These are phyloP conservation scores for Callitettix versicolor DNA, from an alignment of 1,140 invertebrate genomes.

Conservation along the genomic window DNA sequence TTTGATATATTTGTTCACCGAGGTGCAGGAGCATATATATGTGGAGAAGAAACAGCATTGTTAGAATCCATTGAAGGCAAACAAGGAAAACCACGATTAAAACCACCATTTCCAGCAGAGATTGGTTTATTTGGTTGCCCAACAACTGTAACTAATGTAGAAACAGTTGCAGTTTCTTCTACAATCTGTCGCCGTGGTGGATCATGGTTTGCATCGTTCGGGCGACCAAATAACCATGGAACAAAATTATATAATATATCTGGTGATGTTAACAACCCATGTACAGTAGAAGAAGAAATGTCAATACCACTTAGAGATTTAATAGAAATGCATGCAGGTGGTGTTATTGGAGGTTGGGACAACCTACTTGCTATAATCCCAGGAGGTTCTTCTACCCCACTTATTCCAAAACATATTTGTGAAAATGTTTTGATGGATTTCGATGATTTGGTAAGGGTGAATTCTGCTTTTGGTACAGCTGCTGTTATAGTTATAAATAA, in stretches of 20 bases:
- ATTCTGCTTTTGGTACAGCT: slow-evolving; percentile 55
- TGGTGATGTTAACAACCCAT: slow-evolving; percentile 65
- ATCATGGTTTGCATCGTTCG: slow-evolving; percentile 63
- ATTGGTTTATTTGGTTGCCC: slow-evolving; percentile 67
- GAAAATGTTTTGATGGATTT: slow-evolving; percentile 60
- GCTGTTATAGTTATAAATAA: slow-evolving; percentile 67
- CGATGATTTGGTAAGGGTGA: slow-evolving; percentile 47
- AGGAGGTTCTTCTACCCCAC: slow-evolving; percentile 58
- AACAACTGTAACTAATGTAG: slow-evolving; percentile 59
- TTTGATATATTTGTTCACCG: slow-evolving; percentile 68
- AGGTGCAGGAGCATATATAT: slow-evolving; percentile 72
- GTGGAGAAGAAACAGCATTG: slow-evolving; percentile 70
- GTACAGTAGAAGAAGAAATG: slow-evolving; percentile 69
- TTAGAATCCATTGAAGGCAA: slow-evolving; percentile 70
- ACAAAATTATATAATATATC: slow-evolving; percentile 72
- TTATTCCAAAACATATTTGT: slow-evolving; percentile 52
- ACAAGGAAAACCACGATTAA: slow-evolving; percentile 56
- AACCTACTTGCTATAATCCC: slow-evolving; percentile 62
- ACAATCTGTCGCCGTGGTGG: slow-evolving; percentile 61
- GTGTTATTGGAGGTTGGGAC: slow-evolving; percentile 64
- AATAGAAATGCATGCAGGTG: slow-evolving; percentile 56
- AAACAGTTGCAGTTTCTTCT: slow-evolving; percentile 54
- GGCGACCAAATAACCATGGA: slow-evolving; percentile 57
- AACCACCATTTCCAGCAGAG: slow-evolving; percentile 71
- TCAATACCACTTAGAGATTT: slow-evolving; percentile 55